A percentile compares a stretch with the other conserved stretches of the same genome.
Conservation (phyloP, 2,113 vertebrate species). For the Chionis minor region DNA sequence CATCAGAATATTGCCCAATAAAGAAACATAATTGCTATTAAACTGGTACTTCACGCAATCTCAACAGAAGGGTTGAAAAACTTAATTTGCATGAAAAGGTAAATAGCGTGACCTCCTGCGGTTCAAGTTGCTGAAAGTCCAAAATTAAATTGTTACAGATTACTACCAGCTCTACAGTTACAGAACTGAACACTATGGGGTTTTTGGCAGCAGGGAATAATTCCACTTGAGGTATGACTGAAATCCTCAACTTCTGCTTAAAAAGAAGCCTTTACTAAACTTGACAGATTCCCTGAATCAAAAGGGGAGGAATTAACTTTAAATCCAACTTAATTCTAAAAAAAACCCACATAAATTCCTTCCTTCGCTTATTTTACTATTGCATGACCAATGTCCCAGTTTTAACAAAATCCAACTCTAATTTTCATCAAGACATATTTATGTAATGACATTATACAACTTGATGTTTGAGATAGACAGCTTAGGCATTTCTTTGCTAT, state of each 20-base stretch:
- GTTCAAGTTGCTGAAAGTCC: not conserved
- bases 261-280: not conserved
- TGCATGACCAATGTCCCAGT: not conserved
- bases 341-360: not conserved
- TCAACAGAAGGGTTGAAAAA: not conserved
- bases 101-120: not conserved
- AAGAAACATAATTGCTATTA: not conserved
- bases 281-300: not conserved
- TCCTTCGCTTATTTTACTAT: not conserved
- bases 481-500: not conserved
- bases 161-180: not conserved
- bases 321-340: constrained; percentile 20
- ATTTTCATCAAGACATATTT: constrained; percentile 3
- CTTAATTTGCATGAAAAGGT: not conserved
- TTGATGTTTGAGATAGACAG: not conserved
- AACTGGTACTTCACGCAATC: not conserved
- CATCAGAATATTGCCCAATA: not conserved
- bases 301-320: not conserved
- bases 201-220: not conserved
- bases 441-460: constrained; percentile 35
- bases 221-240: not conserved
- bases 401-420: constrained; percentile 41
- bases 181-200: not conserved
- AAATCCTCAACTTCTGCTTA: not conserved
- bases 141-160: not conserved